Percentiles rank a stretch among this genome's conserved stretches.
phyloP scores from a whole-genome alignment of 2,113 vertebrate species.

The Urocitellus parryii region DNA sequence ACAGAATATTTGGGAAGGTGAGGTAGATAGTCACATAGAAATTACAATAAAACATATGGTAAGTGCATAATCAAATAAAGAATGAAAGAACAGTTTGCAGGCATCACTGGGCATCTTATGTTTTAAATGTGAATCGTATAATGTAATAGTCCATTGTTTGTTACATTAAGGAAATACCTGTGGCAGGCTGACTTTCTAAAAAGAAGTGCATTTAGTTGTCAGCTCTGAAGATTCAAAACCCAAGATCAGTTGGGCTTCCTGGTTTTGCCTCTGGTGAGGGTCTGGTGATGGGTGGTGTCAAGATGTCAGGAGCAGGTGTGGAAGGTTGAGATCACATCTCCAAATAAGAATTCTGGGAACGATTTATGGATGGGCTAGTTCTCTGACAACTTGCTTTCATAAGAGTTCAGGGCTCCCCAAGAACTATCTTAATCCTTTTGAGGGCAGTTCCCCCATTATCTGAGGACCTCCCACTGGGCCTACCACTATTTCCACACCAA shows the following conservation, averaged over 20 bases:
- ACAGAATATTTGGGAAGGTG: too few relatives aligned
- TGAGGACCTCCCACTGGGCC: neutral
- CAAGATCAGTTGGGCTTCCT: neutral
- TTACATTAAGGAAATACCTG: neutral
- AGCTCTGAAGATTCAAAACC: neutral
- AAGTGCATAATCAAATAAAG: neutral
- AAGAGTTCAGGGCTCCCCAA: neutral
- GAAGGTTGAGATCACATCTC: neutral
- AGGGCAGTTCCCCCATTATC: neutral
- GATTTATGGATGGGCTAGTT: rapidly evolving
- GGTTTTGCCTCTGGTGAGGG: neutral
- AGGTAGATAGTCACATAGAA: neutral
- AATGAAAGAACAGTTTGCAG: neutral
- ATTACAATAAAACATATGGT: neutral
- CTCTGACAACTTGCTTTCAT: too few relatives aligned
- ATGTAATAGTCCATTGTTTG: neutral
- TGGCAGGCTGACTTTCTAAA: neutral
- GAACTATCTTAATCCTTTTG: neutral
- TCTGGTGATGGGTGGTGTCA: neutral
- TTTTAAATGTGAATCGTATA: neutral
- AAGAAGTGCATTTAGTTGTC: neutral
- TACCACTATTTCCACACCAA: neutral
- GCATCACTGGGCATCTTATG: neutral
- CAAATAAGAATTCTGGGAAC: neutral
- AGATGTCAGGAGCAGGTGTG: neutral